Evolutionary conservation across 92 coral and sea anemone species (phyloP), one percentile per base, ranked within the genome.

Genomic region (Actinostola sp.): DNA sequence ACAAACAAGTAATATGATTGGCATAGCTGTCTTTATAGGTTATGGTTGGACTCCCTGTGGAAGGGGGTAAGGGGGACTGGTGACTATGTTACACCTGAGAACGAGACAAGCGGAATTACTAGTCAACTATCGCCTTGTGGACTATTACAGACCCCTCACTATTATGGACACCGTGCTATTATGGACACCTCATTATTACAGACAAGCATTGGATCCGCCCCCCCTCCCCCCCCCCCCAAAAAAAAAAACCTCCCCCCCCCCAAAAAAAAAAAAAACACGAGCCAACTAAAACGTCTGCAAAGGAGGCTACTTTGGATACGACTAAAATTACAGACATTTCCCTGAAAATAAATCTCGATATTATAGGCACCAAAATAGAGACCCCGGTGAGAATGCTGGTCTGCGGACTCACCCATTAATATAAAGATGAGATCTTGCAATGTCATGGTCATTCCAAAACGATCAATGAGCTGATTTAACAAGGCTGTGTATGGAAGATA

Each of bases 351-450:
- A 48, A 48, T 48, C 20, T 48, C 20, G 4, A 4, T 11, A 36
- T 36, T 4, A 36, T 36, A 36, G 11, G 6, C 4, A 3, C 21
- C 57, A 51, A 51, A 16, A 51, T n/a, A n/a, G 6, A 51, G 5
- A 51, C 7, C n/a, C n/a, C n/a, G n/a, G n/a, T n/a, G n/a, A n/a
- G n/a, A n/a, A n/a, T n/a, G n/a, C n/a, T n/a, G n/a, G n/a, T 51
- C 7, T n/a, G 36, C 32, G 34, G 24, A 21, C 92, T 56, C 80
- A 90, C 96, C 96, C 45, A 88, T 0, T 16, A 87, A 72, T n/a
- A 90, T 77, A 11, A 76, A 85, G 66, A 90, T 65, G 61, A 83
- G 56, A 49, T 90, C 96, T 35, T 88, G 92, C 33, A 90, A 33
- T 8, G 89, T 71, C 70, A 90, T 43, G 42, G 58, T 29, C 34